These are phyloP conservation scores for Spizella passerina DNA, from an alignment of 2,797 vertebrate species.

Conservation along the genomic window DNA sequence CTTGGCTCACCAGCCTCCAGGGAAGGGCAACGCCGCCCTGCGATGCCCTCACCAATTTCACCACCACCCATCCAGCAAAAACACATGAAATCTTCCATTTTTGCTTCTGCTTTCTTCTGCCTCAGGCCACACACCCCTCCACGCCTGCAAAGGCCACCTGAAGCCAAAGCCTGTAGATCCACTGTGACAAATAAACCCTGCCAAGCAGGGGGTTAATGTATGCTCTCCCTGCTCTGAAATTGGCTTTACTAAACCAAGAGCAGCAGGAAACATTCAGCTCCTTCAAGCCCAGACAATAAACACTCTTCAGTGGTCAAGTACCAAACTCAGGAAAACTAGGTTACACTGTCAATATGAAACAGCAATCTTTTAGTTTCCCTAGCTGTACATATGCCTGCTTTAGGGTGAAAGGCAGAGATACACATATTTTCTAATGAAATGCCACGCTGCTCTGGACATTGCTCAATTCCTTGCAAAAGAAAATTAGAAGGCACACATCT, in stretches of 20 bases:
- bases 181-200: neutral
- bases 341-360: neutral
- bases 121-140: neutral
- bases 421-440: neutral
- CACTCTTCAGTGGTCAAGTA: neutral
- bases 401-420: neutral
- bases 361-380: neutral
- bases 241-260: neutral
- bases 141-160: neutral
- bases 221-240: neutral
- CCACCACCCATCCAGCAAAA: neutral
- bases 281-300: neutral
- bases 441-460: neutral
- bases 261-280: neutral
- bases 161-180: neutral
- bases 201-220: neutral
- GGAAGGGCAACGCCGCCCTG: accelerated
- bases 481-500: neutral
- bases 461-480: neutral
- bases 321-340: neutral
- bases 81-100: accelerated
- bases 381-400: neutral
- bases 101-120: neutral
- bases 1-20: no score
- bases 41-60: accelerated